Percentiles rank a stretch among this genome's conserved stretches.
Evolutionary conservation across 1,140 invertebrate genomes (phyloP).

Genomic region (Drosophila equinoxialis): DNA sequence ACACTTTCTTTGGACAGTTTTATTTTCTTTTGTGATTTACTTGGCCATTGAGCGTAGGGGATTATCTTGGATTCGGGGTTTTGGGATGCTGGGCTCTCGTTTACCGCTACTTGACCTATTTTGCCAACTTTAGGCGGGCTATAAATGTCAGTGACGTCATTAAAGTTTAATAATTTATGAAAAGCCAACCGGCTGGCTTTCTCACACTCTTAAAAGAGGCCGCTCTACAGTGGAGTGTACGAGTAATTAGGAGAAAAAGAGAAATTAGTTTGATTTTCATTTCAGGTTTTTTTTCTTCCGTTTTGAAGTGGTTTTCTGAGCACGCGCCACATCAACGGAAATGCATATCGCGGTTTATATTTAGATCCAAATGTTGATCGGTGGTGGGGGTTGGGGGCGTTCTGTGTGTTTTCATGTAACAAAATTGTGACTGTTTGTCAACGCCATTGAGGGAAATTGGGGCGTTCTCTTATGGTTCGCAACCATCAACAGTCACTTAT

Average conservation of each 20-base stretch:
- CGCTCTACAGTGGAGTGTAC: constrained; percentile 35
- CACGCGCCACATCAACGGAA: constrained; percentile 71
- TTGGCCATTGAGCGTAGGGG: constrained; percentile 55
- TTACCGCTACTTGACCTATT: constrained; percentile 76
- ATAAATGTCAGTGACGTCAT: constrained; percentile 78
- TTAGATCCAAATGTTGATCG: constrained; percentile 28
- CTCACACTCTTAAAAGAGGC: neutral
- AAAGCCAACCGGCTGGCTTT: constrained; percentile 42
- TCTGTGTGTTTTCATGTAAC: constrained; percentile 46
- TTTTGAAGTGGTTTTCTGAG: constrained; percentile 41
- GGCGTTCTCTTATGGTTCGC: constrained; percentile 45
- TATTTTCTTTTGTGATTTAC: constrained; percentile 81
- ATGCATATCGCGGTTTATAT: constrained; percentile 51
- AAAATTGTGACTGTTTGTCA: constrained; percentile 65
- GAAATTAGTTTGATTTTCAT: constrained; percentile 72
- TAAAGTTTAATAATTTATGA: constrained; percentile 79
- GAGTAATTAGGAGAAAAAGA: constrained; percentile 45
- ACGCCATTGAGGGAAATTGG: constrained; percentile 63
- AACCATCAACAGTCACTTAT: constrained; percentile 76
- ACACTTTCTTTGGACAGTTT: constrained; percentile 76
- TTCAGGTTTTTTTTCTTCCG: constrained; percentile 47
- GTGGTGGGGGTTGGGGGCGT: constrained; percentile 19
- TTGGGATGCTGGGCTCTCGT: constrained; percentile 62
- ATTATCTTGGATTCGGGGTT: constrained; percentile 32
- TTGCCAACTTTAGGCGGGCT: constrained; percentile 65